Percentiles rank a stretch among this genome's conserved stretches.
Conservation (phyloP, 2,797 vertebrate species). For the Caiman crocodilus region DNA sequence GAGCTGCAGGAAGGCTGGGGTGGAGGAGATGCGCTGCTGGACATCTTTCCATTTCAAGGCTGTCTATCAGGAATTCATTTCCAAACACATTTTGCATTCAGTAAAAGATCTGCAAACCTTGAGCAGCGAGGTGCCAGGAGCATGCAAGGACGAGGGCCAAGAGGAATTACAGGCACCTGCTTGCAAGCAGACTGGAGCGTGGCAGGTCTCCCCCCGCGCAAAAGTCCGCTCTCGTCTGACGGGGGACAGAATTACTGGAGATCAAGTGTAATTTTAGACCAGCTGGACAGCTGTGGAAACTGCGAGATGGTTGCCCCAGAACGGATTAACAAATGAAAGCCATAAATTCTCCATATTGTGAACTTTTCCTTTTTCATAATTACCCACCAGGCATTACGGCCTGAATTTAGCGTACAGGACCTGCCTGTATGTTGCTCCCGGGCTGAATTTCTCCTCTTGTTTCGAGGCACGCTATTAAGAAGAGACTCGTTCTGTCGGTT, state of each 20-base stretch:
- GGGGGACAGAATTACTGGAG: fast-evolving
- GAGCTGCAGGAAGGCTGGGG: background rate
- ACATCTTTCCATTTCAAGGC: background rate
- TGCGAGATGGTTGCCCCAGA: background rate
- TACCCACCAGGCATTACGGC: background rate
- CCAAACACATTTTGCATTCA: background rate
- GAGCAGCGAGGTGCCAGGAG: background rate
- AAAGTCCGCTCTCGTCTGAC: background rate
- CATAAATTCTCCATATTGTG: background rate
- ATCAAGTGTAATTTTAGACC: background rate
- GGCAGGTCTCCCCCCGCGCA: background rate
- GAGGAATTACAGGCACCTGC: fast-evolving
- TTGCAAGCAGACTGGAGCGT: fast-evolving
- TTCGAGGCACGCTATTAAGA: slow-evolving; percentile 12
- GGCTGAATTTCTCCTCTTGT: background rate
- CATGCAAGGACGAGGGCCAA: fast-evolving
- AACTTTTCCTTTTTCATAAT: background rate
- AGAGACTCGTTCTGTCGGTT: background rate
- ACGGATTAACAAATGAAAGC: background rate
- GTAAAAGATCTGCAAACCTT: background rate
- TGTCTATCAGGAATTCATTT: background rate
- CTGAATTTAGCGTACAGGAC: fast-evolving
- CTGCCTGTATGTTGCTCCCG: background rate
- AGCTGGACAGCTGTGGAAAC: background rate
- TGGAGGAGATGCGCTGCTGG: background rate